Evolutionary conservation across 92 coral and sea anemone genomes (phyloP), one percentile per base, ranked within the genome.

Genomic region (Hydrozoanthus gracilis): DNA sequence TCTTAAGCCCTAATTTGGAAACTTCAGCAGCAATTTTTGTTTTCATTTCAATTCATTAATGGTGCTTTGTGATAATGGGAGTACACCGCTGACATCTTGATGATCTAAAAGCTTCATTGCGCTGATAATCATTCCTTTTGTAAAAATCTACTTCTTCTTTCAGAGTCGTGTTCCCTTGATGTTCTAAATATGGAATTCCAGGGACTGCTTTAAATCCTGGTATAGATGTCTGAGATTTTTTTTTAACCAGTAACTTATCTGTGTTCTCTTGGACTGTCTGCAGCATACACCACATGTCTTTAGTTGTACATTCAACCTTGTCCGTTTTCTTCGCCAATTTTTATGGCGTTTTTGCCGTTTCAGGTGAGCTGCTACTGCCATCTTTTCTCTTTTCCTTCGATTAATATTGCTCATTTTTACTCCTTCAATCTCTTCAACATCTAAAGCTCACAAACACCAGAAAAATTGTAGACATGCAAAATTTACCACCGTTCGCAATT

Each of bases 161-260:
- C 46, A 69, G 48, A 15, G 73, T 69, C 73, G 3, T 69, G 73
- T 69, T 69, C 44, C 27, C 73, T 20, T 69, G 5, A 69, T 20
- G 45, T 69, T 69, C 46, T 69, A 5, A 15, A 69, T 13, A 69
- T 69, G 73, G 13, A 69, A 69, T 69, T 69, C 73, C 39, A 69
- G 73, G 10, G 70, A 64, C 70, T 64, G 70, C 70, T 2, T 64
- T 64, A 64, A 13, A 64, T 64, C 70, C 70, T 64, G 70, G 70
- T 64, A 64, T 11, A 64, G 70, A 64, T 20, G 12, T 64, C 70
- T 64, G 27, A 64, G 70, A 64, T 64, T 64, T 64, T 64, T 13
- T 64, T 4, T 64, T 64, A n/a, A n/a, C 70, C 70, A 54, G 60
- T 54, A 54, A 54, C 60, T 2, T 54, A 54, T 54, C 60, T 54